A percentile compares a stretch with the other conserved stretches of the same genome.
These are phyloP conservation scores for Epizoanthus ramosus DNA, from an alignment of 92 coral and sea anemone genomes.

Conservation along the genomic window DNA sequence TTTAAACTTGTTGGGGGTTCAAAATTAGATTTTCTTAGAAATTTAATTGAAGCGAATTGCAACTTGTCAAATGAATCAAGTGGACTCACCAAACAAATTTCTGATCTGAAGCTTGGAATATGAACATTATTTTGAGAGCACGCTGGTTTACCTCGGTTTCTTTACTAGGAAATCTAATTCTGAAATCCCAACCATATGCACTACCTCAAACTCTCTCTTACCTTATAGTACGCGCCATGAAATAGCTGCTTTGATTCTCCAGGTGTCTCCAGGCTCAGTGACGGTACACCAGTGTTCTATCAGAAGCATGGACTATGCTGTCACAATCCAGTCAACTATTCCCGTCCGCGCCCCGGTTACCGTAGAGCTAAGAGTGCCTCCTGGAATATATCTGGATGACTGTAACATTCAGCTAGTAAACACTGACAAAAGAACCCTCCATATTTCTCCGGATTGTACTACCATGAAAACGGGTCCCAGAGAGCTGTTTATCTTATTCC, in stretches of 20 bases:
- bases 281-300: constrained; percentile 19
- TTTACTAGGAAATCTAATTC: too few species aligned
- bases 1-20: too few species aligned
- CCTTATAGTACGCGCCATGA: too few species aligned
- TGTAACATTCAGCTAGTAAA: constrained; percentile 31
- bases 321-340: constrained; percentile 30
- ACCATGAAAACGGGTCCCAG: constrained; percentile 19
- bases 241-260: neutral
- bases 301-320: neutral
- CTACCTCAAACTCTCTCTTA: too few species aligned
- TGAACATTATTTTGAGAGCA: too few species aligned
- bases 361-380: constrained; percentile 23
- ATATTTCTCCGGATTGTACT: constrained; percentile 22
- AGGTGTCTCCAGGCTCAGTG: constrained; percentile 33
- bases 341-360: constrained; percentile 30
- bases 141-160: too few species aligned
- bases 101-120: too few species aligned
- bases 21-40: too few species aligned
- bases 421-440: constrained; percentile 25
- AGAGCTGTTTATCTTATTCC: neutral
- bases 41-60: too few species aligned
- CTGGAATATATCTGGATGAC: constrained; percentile 24
- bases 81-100: too few species aligned
- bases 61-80: too few species aligned
- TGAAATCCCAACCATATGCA: too few species aligned